A percentile compares a stretch with the other conserved stretches of the same genome.
These are phyloP conservation scores for Loris lydekkerianus DNA, from an alignment of 2,797 vertebrate species.

Conservation along the genomic window DNA sequence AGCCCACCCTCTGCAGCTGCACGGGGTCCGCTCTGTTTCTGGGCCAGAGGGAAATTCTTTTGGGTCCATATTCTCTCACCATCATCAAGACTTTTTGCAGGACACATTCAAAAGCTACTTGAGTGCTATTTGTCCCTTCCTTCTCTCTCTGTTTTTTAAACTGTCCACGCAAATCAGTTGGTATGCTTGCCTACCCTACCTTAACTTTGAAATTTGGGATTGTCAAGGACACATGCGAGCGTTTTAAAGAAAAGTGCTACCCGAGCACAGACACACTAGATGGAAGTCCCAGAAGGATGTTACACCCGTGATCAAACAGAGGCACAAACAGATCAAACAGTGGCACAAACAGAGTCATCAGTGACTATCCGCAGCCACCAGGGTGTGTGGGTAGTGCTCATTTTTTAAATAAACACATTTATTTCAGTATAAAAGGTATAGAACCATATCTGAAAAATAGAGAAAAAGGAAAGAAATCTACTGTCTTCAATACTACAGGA, in stretches of 20 bases:
- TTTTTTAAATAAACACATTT: constrained; percentile 47
- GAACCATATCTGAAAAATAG: neutral
- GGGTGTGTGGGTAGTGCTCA: neutral
- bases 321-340: neutral
- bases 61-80: neutral
- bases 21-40: neutral
- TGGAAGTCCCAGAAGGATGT: constrained; percentile 7
- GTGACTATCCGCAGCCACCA: neutral
- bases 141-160: neutral
- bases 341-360: neutral
- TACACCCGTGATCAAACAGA: constrained; percentile 1
- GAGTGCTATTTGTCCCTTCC: neutral
- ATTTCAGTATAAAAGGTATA: constrained; percentile 7
- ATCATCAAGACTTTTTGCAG: constrained; percentile 29
- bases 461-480: neutral
- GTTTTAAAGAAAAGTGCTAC: constrained; percentile 37
- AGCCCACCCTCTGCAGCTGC: neutral
- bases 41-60: constrained; percentile 7
- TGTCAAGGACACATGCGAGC: neutral
- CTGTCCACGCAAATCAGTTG: neutral
- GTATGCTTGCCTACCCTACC: neutral
- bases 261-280: neutral
- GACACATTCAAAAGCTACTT: constrained; percentile 44
- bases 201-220: constrained; percentile 19
- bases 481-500: neutral